Evolutionary conservation across 2,113 vertebrate species (phyloP).

Genomic region (Corapipo altera): DNA sequence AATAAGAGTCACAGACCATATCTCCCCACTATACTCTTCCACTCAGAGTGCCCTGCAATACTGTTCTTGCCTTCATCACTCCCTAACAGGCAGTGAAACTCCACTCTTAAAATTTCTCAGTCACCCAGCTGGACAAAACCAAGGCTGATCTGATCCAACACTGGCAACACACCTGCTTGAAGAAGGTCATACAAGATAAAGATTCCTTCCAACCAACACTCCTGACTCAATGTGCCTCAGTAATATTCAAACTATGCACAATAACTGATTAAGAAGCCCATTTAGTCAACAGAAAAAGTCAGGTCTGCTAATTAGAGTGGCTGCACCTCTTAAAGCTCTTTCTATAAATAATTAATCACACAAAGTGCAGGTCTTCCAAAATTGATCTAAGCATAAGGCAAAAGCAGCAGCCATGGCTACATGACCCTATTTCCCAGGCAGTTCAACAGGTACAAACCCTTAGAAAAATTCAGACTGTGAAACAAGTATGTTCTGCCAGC

Average conservation of each 20-base stretch:
- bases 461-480: neutral
- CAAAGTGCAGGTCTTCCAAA: neutral
- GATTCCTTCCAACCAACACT: neutral
- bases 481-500: neutral
- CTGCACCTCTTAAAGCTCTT: neutral
- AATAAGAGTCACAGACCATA: neutral
- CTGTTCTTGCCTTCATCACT: neutral
- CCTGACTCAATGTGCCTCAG: neutral
- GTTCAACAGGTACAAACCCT: neutral
- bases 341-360: neutral
- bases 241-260: neutral
- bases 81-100: neutral
- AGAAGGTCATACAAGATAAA: neutral
- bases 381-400: neutral
- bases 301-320: neutral
- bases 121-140: neutral
- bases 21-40: neutral
- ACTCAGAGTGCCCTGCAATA: neutral
- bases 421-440: neutral
- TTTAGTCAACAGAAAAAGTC: neutral
- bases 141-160: neutral
- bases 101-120: neutral
- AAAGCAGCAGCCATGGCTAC: neutral
- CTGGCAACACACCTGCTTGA: neutral
- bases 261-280: neutral